A percentile compares a stretch with the other conserved stretches of the same genome.
phyloP scores from a whole-genome alignment of 2,113 vertebrate species.

The Rhodinocichla rosea region DNA sequence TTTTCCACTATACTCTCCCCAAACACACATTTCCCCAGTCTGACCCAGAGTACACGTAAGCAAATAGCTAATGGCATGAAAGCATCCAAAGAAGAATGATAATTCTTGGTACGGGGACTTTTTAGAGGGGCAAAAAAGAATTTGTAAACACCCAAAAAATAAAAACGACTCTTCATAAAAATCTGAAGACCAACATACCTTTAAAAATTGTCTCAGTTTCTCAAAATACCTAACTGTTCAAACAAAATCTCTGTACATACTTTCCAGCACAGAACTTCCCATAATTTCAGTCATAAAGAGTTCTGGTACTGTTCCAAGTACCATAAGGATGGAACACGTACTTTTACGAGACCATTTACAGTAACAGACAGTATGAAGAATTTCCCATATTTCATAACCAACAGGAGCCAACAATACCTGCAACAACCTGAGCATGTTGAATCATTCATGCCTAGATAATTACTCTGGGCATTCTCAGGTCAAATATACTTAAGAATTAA shows the following conservation, averaged over 20 bases:
- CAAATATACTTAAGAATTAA: not conserved
- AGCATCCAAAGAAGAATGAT: not conserved
- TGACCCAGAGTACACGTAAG: not conserved
- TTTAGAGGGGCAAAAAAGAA: not conserved
- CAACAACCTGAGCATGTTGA: not conserved
- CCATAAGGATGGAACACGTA: not conserved
- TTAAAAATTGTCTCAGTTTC: not conserved
- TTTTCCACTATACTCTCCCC: not conserved
- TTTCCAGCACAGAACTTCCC: not conserved
- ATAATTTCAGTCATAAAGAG: not conserved
- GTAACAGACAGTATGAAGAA: not conserved
- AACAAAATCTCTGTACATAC: not conserved
- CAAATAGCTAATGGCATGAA: not conserved
- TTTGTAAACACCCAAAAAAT: not conserved
- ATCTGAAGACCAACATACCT: not conserved
- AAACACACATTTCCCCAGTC: not conserved
- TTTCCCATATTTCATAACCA: not conserved
- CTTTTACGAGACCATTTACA: not conserved
- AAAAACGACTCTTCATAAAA: constrained; percentile 10
- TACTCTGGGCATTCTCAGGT: not conserved
- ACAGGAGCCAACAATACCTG: not conserved
- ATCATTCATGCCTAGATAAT: not conserved
- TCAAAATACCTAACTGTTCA: not conserved
- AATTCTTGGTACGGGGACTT: not conserved
- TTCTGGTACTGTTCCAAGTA: not conserved